Evolutionary conservation across 2,888 invertebrate genomes (phyloP).

Genomic region (Eupithecia subumbrata): DNA sequence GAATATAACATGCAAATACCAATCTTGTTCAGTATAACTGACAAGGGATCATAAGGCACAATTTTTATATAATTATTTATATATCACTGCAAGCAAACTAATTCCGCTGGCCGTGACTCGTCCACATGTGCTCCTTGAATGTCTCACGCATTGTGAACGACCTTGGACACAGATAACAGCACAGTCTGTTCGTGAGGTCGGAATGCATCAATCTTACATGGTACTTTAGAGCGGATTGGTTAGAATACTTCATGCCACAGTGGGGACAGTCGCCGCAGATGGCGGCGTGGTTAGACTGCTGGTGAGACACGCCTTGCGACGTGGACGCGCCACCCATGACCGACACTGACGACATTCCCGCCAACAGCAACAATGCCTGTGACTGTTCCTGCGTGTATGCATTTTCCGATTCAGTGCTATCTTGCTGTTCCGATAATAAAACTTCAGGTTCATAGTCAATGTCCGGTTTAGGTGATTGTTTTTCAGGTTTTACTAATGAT

Average conservation of each 20-base stretch:
- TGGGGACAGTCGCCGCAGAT: constrained; percentile 87
- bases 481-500: constrained; percentile 71
- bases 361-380: constrained; percentile 69
- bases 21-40: constrained; percentile 46
- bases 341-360: constrained; percentile 72
- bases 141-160: constrained; percentile 88
- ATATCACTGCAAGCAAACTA: constrained; percentile 56
- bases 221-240: constrained; percentile 88
- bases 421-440: constrained; percentile 76
- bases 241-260: constrained; percentile 87
- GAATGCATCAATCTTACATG: constrained; percentile 88
- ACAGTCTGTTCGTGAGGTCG: constrained; percentile 86
- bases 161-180: constrained; percentile 87
- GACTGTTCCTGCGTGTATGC: constrained; percentile 70
- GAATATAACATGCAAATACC: constrained; percentile 31
- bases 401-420: constrained; percentile 68
- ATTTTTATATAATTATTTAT: constrained; percentile 28
- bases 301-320: constrained; percentile 70
- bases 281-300: constrained; percentile 79
- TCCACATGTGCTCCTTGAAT: constrained; percentile 88
- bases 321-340: constrained; percentile 69
- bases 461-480: constrained; percentile 77
- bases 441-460: constrained; percentile 79
- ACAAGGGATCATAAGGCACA: constrained; percentile 68
- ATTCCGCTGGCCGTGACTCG: constrained; percentile 86